A percentile compares a stretch with the other conserved stretches of the same genome.
Conservation (phyloP, 2,797 vertebrate genomes). For the Enteromius afrohamiltoni region DNA sequence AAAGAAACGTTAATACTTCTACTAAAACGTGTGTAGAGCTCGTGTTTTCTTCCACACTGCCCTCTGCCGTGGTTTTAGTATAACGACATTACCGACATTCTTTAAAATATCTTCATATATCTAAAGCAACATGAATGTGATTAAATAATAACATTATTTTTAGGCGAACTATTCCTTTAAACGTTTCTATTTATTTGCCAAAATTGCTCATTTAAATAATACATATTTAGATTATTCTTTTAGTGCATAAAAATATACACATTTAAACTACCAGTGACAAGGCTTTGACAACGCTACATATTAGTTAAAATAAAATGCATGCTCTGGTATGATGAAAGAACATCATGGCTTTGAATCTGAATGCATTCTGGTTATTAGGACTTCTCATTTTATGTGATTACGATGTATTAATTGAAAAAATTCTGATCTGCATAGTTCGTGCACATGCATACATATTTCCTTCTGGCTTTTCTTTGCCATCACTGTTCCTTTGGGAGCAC, state of each 20-base stretch:
- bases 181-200: background rate
- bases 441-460: constrained; percentile 18
- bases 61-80: constrained; percentile 57
- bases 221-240: background rate
- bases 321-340: constrained; percentile 10
- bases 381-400: constrained; percentile 35
- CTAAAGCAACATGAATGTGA: background rate
- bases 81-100: constrained; percentile 9
- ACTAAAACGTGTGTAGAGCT: background rate
- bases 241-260: background rate
- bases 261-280: background rate
- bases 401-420: constrained; percentile 26
- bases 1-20: background rate
- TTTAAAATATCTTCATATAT: background rate
- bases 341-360: constrained; percentile 18
- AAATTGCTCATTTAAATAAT: background rate
- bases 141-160: background rate
- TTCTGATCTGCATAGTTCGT: constrained; percentile 27
- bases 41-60: constrained; percentile 40
- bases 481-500: constrained; percentile 34
- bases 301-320: background rate
- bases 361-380: constrained; percentile 13
- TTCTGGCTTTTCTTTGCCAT: constrained; percentile 15
- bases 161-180: background rate
- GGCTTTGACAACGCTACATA: background rate